Evolutionary conservation across 2,113 vertebrate genomes (phyloP).

Genomic region (Dryoscopus gambensis): DNA sequence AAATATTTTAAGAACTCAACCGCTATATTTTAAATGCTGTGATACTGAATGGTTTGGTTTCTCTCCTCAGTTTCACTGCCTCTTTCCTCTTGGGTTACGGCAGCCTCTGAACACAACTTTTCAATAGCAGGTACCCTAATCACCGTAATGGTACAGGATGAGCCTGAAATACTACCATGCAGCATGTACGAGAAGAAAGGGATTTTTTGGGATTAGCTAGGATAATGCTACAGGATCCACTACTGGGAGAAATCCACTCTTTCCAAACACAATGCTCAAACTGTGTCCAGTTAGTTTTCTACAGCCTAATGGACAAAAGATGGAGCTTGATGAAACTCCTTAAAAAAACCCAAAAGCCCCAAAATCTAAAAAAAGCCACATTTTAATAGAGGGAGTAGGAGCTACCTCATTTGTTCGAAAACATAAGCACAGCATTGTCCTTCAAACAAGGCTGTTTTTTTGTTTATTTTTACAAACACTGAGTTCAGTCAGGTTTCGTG

Average conservation of each 20-base stretch:
- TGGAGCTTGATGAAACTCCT: background rate
- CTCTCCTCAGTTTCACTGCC: background rate
- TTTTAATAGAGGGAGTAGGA: background rate
- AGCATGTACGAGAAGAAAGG: background rate
- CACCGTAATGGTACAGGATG: conserved; percentile 6
- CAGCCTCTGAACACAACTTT: background rate
- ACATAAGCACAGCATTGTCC: background rate
- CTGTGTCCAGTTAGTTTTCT: background rate
- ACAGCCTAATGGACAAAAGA: background rate
- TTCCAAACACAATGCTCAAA: background rate
- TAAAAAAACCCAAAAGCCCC: accelerated
- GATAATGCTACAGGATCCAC: background rate
- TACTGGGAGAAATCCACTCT: background rate
- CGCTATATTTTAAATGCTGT: background rate
- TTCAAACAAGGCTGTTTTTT: background rate
- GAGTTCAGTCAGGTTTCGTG: background rate
- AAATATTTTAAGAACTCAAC: background rate
- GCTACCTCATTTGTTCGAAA: background rate
- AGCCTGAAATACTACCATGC: background rate
- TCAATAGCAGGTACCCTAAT: background rate
- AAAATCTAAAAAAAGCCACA: background rate
- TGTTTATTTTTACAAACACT: background rate
- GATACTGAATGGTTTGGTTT: background rate
- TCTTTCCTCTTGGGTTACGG: background rate
- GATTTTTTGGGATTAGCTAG: conserved; percentile 18